Evolutionary conservation across 2,888 invertebrate genomes (phyloP), one percentile per base, ranked within the genome.

Genomic region (Terebella lapidaria): DNA sequence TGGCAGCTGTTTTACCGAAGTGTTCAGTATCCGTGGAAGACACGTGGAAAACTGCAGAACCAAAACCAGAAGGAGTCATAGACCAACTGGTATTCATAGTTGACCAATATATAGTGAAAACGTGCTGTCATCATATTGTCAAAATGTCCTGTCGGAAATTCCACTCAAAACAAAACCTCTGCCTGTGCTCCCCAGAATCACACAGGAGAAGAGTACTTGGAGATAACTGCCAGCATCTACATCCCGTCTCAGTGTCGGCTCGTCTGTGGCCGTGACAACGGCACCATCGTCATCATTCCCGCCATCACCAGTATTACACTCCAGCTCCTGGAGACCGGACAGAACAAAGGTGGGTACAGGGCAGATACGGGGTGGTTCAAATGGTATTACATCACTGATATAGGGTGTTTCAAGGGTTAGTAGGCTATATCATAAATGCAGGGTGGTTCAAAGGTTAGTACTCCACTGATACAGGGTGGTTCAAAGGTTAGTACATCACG

Each of bases 301-400:
- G 97, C 95, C 0, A 93, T 94, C 0, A 94, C 94, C 75, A 94
- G 95, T 0, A 91, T 97, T 2, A 92, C 93, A 86, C 82, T 94
- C 66, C 95, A 96, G 73, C 81, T 97, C 57, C 83, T 99, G 59
- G 73, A 77, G 27, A 71, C 67, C 57, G 72, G 67, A 58, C 58
- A 67, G n/a, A 30, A 46, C 4, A 57, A 64, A 61, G 60, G 65
- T 63, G 56, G 51, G 26, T 27, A 5, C 35, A n/a, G n/a, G n/a
- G n/a, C n/a, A n/a, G n/a, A n/a, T n/a, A n/a, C n/a, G n/a, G n/a
- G n/a, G n/a, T n/a, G n/a, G n/a, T n/a, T n/a, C n/a, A n/a, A n/a
- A n/a, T n/a, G n/a, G n/a, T n/a, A n/a, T n/a, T n/a, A n/a, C n/a
- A n/a, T n/a, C n/a, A n/a, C n/a, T n/a, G n/a, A n/a, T n/a, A n/a